Evolutionary conservation across 2,113 vertebrate genomes (phyloP).

Genomic region (Abramis brama): DNA sequence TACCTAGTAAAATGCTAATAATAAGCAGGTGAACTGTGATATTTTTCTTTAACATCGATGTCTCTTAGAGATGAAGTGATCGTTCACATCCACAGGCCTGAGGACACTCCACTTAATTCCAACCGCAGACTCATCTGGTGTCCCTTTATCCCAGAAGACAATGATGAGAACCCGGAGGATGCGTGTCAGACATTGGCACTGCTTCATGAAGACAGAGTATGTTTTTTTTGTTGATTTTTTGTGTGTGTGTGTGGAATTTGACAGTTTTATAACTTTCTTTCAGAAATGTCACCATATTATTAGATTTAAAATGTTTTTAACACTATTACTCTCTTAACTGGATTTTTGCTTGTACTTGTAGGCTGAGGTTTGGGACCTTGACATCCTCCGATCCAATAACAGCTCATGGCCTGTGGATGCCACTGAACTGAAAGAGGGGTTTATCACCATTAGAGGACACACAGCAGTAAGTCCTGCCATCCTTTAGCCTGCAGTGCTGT

Average conservation of each 20-base stretch:
- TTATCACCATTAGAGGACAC: conserved; percentile 92
- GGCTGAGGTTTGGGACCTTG: conserved; percentile 98
- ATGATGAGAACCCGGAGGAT: conserved; percentile 88
- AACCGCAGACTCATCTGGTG: conserved; percentile 96
- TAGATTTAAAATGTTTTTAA: background rate
- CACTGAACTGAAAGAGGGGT: conserved; percentile 89
- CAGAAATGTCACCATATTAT: background rate
- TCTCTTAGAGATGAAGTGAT: conserved; percentile 88
- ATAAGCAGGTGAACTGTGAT: background rate
- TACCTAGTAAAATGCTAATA: background rate
- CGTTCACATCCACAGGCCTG: conserved; percentile 86
- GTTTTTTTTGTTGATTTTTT: no score
- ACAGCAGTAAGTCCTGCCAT: conserved; percentile 77
- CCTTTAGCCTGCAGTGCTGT: background rate
- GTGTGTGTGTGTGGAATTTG: background rate
- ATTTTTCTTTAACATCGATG: conserved; percentile 72
- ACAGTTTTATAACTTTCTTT: background rate
- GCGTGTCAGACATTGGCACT: conserved; percentile 89
- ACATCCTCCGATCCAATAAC: conserved; percentile 85
- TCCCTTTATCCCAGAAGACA: conserved; percentile 93
- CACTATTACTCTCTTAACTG: background rate
- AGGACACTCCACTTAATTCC: conserved; percentile 83
- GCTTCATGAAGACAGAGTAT: conserved; percentile 86
- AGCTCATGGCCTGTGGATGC: conserved; percentile 87
- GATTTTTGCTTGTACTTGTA: conserved; percentile 62